Evolutionary conservation across 1,140 invertebrate species (phyloP), one percentile per base, ranked within the genome.

Genomic region (Aphis gossypii): DNA sequence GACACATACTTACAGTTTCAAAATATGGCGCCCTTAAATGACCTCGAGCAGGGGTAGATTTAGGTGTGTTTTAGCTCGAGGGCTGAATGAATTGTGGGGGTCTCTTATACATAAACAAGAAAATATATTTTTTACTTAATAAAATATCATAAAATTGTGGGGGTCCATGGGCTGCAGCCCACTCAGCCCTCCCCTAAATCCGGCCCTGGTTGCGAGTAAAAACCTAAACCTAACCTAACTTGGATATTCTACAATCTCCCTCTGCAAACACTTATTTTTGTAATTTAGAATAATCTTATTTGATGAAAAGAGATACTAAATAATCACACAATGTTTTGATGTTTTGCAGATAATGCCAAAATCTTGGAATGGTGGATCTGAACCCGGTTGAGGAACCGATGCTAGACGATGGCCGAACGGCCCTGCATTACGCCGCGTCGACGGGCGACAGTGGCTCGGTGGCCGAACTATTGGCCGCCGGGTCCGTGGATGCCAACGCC

Each of bases 321-420:
- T 76, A 21, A 88, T 88, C 5, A 88, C 25, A n/a, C 30, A 7
- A 5, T 87, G 46, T 46, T 46, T 30, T 30, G 46, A 48, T 48
- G 6, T n/a, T 14, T 25, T 51, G 46, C 51, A 93, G 92, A 93
- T 93, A 56, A 93, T 93, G 92, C 92, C 48, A 93, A 93, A 56
- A 51, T n/a, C 82, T 93, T 93, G 92, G 92, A 51, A 93, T 93
- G 92, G 92, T 93, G 76, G 92, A 93, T 93, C 82, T 86, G 92
- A 93, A 93, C 82, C 92, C 82, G 92, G 82, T 30, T 93, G 30
- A 93, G 76, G n/a, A n/a, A 83, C 82, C 92, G 14, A 93, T 93
- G 92, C 38, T 44, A 93, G 48, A 51, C n/a, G 92, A 93, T 56
- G 92, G 92, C 25, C 44, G 92, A 46, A 93, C 92, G 38, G 82